Evolutionary conservation across 1,140 invertebrate genomes (phyloP).

Genomic region (Drosophila murphyi): DNA sequence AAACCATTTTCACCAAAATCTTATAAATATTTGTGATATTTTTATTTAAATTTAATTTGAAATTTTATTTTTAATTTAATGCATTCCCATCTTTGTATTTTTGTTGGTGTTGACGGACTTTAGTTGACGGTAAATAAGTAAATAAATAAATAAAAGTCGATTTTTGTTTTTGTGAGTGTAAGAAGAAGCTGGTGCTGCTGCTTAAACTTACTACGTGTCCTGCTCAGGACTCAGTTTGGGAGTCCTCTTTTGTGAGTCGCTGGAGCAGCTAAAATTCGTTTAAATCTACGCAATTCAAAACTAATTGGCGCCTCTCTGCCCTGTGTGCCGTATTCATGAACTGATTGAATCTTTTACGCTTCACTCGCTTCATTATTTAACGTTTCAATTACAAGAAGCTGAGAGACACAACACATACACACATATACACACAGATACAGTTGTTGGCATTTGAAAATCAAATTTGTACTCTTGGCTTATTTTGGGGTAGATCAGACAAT

Average conservation of each 20-base stretch:
- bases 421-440: background rate
- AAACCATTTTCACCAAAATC: too few relatives aligned
- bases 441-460: constrained; percentile 54
- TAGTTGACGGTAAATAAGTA: too few relatives aligned
- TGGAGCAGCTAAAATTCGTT: constrained; percentile 42
- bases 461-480: constrained; percentile 55
- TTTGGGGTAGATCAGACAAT: constrained; percentile 47
- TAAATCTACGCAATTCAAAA: constrained; percentile 48
- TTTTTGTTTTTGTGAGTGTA: background rate
- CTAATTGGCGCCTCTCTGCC: constrained; percentile 62
- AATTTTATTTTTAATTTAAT: too few relatives aligned
- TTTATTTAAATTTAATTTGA: too few relatives aligned
- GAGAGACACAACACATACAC: constrained; percentile 10
- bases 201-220: constrained; percentile 24
- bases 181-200: background rate
- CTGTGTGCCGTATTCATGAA: constrained; percentile 55
- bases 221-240: background rate
- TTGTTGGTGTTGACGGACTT: too few relatives aligned
- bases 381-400: constrained; percentile 70
- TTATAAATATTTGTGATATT: too few relatives aligned
- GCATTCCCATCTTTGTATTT: too few relatives aligned
- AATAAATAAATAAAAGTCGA: too few relatives aligned
- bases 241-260: constrained; percentile 40
- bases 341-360: constrained; percentile 76
- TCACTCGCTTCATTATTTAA: constrained; percentile 80